Conservation (phyloP, 2,797 vertebrate genomes). For the Cynodonichthys magdalenae region DNA sequence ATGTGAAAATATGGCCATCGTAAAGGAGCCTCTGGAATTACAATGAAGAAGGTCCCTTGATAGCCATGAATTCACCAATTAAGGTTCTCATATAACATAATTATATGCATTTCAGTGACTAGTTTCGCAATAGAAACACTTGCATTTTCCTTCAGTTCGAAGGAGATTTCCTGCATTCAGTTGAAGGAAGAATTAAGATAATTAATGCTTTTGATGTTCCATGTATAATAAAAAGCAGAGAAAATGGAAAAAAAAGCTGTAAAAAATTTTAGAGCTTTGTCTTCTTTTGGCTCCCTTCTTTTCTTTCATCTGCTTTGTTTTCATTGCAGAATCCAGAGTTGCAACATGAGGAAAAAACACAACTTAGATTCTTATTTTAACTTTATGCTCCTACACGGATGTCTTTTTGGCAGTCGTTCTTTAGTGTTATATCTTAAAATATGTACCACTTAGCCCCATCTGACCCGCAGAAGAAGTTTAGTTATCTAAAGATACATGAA, state of each 20-base stretch:
- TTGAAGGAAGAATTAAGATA: slow-evolving; percentile 80
- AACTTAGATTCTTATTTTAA: neutral
- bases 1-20: slow-evolving; percentile 65
- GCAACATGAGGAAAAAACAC: neutral
- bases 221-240: slow-evolving; percentile 60
- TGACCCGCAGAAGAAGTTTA: slow-evolving; percentile 7
- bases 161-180: slow-evolving; percentile 63
- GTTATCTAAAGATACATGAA: slow-evolving; percentile 10
- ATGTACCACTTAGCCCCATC: slow-evolving; percentile 16
- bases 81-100: slow-evolving; percentile 68
- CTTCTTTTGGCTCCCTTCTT: slow-evolving; percentile 29
- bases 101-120: slow-evolving; percentile 77
- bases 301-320: slow-evolving; percentile 24
- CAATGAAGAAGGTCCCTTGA: slow-evolving; percentile 71
- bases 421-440: slow-evolving; percentile 15
- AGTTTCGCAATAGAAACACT: slow-evolving; percentile 59
- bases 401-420: neutral
- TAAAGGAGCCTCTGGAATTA: slow-evolving; percentile 66
- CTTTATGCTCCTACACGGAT: neutral
- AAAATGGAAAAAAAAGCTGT: slow-evolving; percentile 35
- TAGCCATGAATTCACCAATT: slow-evolving; percentile 77
- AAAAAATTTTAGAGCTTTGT: slow-evolving; percentile 62
- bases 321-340: slow-evolving; percentile 1
- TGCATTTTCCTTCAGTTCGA: slow-evolving; percentile 62
- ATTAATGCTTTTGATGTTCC: slow-evolving; percentile 79